A percentile compares a stretch with the other conserved stretches of the same genome.
These are phyloP conservation scores for Agonopterix alstromeriana DNA, from an alignment of 2,888 invertebrate genomes.

Conservation along the genomic window DNA sequence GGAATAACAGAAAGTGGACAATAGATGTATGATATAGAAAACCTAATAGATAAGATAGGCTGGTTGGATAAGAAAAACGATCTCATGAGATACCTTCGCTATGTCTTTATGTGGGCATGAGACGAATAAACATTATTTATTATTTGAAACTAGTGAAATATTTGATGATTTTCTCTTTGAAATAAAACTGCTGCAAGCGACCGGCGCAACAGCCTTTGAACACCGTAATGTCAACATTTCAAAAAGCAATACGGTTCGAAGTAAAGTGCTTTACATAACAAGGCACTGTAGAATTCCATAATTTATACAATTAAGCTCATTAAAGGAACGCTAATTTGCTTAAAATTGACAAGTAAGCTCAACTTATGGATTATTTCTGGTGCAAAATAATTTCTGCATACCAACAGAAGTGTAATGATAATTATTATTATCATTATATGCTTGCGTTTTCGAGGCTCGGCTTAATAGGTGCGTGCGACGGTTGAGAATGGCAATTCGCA, in stretches of 20 bases:
- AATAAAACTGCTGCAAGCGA: too few species aligned
- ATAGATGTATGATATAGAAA: too few species aligned
- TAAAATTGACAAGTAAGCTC: slow-evolving; percentile 61
- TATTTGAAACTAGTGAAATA: too few species aligned
- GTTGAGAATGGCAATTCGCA: slow-evolving; percentile 24
- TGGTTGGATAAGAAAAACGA: too few species aligned
- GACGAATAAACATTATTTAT: too few species aligned
- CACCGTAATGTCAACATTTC: too few species aligned
- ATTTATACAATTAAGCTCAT: slow-evolving; percentile 59
- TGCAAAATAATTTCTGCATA: slow-evolving; percentile 54
- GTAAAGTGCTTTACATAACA: neutral
- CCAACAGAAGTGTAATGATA: slow-evolving; percentile 45
- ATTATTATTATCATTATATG: slow-evolving; percentile 33
- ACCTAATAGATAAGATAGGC: too few species aligned
- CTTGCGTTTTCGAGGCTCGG: slow-evolving; percentile 31
- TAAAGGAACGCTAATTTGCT: slow-evolving; percentile 47
- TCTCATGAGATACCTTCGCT: too few species aligned
- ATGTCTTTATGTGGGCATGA: too few species aligned
- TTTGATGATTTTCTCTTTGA: too few species aligned
- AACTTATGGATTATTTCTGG: slow-evolving; percentile 28
- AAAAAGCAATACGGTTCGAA: neutral
- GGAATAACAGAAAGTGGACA: too few species aligned
- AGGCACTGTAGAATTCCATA: slow-evolving; percentile 26
- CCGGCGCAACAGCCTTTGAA: too few species aligned
- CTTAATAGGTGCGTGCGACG: slow-evolving; percentile 25